Percentiles rank a stretch among this genome's conserved stretches.
phyloP scores from a whole-genome alignment of 2,113 vertebrate species.

The Megaptera novaeangliae region DNA sequence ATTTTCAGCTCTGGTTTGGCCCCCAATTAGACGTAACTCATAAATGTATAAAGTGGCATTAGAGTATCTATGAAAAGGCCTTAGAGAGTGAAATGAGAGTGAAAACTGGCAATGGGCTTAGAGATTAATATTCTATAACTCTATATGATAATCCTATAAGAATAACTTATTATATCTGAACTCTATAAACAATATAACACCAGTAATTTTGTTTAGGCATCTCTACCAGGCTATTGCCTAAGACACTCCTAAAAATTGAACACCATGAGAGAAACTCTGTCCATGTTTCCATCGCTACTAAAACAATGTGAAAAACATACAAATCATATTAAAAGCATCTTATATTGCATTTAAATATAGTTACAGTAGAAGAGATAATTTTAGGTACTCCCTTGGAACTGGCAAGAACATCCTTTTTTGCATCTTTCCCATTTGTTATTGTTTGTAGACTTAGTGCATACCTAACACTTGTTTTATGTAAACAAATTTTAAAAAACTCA shows the following conservation, averaged over 20 bases:
- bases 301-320: background rate
- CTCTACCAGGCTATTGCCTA: background rate
- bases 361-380: slow-evolving; percentile 7
- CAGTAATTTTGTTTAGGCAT: background rate
- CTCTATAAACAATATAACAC: background rate
- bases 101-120: background rate
- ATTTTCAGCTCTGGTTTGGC: background rate
- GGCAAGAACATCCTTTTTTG: background rate
- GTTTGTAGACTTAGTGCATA: slow-evolving; percentile 21
- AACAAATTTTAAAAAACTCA: slow-evolving; percentile 33
- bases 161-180: slow-evolving; percentile 3
- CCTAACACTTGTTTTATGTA: slow-evolving; percentile 55
- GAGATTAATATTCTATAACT: background rate
- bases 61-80: background rate
- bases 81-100: background rate
- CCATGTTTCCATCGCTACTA: background rate
- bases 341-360: slow-evolving; percentile 24
- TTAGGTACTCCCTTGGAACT: slow-evolving; percentile 5
- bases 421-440: slow-evolving; percentile 45
- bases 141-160: background rate
- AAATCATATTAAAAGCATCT: slow-evolving; percentile 4
- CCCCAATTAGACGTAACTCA: background rate
- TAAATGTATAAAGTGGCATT: background rate
- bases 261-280: background rate
- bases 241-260: slow-evolving; percentile 22